phyloP scores from a whole-genome alignment of 2,113 vertebrate species.

The Callospermophilus lateralis region DNA sequence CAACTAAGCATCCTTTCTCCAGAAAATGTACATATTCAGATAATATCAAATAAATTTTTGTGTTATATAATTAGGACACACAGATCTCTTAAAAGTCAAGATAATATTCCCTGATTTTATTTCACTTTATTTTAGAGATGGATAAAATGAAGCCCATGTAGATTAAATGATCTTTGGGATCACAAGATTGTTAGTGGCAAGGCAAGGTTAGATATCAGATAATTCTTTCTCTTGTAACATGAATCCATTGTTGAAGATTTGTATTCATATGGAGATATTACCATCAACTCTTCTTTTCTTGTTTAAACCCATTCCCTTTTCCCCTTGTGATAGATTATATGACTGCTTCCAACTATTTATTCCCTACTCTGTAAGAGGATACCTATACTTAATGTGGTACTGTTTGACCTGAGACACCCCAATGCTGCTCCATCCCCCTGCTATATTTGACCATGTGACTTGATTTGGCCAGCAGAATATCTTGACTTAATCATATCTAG shows the following conservation, averaged over 20 bases:
- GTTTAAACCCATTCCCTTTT: not conserved
- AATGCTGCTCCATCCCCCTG: rapidly evolving
- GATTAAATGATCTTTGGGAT: not conserved
- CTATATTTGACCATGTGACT: not conserved
- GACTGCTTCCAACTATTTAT: not conserved
- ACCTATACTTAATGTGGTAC: not conserved
- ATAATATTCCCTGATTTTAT: not conserved
- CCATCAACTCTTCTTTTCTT: not conserved
- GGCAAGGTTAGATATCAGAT: not conserved
- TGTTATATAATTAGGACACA: not conserved
- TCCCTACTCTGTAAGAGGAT: not conserved
- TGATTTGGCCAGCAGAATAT: not conserved
- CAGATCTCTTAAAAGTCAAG: not conserved
- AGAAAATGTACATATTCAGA: slow-evolving; percentile 5
- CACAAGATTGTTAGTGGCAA: not conserved
- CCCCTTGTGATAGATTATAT: not conserved
- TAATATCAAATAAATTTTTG: not conserved
- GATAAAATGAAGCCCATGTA: not conserved
- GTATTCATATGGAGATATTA: not conserved
- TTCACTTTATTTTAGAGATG: slow-evolving; percentile 8
- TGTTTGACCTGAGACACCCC: not conserved
- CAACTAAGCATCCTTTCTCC: not conserved
- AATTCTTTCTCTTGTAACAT: not conserved
- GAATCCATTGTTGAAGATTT: not conserved
- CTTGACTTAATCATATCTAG: not conserved